Conservation (phyloP, 64 coral and sea anemone genomes). For the Stichodactyla helianthus region DNA sequence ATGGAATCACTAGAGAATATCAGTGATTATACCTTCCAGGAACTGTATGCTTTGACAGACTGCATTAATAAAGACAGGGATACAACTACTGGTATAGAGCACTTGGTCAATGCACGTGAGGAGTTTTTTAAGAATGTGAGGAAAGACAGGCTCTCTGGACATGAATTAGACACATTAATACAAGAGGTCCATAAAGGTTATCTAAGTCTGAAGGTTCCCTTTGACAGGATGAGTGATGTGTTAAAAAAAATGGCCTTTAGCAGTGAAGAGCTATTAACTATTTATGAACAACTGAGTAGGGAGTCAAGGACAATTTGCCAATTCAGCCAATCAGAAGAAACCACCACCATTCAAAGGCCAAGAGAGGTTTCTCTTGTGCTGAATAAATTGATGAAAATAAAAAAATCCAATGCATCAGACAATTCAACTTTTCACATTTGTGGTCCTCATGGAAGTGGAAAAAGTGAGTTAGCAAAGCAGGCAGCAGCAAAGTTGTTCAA, state of each 20-base stretch:
- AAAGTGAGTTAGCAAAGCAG: slow-evolving; percentile 10
- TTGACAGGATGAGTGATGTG: background rate
- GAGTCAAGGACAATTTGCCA: background rate
- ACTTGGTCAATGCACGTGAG: background rate
- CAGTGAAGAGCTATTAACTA: background rate
- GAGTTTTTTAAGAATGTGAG: background rate
- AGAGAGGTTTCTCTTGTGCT: background rate
- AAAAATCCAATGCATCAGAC: background rate
- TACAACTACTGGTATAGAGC: background rate
- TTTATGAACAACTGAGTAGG: background rate
- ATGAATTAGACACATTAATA: background rate
- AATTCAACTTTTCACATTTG: background rate
- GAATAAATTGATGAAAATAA: background rate
- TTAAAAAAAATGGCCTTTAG: background rate
- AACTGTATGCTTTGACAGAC: background rate
- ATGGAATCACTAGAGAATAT: background rate
- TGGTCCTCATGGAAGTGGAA: background rate
- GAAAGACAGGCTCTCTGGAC: background rate
- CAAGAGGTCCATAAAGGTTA: background rate
- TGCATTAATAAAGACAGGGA: background rate
- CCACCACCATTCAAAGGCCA: background rate
- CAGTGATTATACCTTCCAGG: background rate
- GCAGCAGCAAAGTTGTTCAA: background rate
- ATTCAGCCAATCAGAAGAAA: background rate
- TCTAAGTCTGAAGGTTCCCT: background rate